Evolutionary conservation across 92 coral and sea anemone genomes (phyloP).

Genomic region (Phenganax subtilis): DNA sequence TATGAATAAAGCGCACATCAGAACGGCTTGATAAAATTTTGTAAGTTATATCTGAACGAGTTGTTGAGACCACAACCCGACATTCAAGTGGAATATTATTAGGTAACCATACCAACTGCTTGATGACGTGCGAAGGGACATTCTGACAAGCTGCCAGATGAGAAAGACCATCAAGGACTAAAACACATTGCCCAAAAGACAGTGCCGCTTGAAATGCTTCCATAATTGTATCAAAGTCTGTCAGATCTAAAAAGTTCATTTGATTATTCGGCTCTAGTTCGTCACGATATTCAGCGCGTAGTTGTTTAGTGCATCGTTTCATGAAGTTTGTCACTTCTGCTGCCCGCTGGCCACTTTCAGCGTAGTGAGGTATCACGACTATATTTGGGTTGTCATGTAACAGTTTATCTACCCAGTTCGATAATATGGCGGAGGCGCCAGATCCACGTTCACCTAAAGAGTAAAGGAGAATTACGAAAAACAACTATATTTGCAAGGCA

Average conservation of each 20-base stretch:
- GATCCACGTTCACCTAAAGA: slow-evolving; percentile 81
- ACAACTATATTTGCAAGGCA: background rate
- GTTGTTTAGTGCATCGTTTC: slow-evolving; percentile 91
- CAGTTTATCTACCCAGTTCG: slow-evolving; percentile 79
- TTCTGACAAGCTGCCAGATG: slow-evolving; percentile 72
- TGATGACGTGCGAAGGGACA: slow-evolving; percentile 63
- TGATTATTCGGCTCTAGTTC: slow-evolving; percentile 50
- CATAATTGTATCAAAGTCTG: slow-evolving; percentile 62
- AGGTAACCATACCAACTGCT: slow-evolving; percentile 90
- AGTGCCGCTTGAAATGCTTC: slow-evolving; percentile 86
- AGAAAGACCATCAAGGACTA: slow-evolving; percentile 76
- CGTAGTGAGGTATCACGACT: slow-evolving; percentile 75
- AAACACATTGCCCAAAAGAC: slow-evolving; percentile 73
- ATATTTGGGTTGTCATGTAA: slow-evolving; percentile 59
- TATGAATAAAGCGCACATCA: slow-evolving; percentile 68
- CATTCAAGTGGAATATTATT: slow-evolving; percentile 61
- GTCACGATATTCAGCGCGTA: slow-evolving; percentile 70
- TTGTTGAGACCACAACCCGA: slow-evolving; percentile 77
- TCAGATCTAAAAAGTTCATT: slow-evolving; percentile 55
- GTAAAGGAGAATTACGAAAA: background rate
- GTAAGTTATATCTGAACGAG: slow-evolving; percentile 74
- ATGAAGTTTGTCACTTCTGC: slow-evolving; percentile 74
- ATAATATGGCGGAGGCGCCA: slow-evolving; percentile 74
- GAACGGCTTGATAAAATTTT: slow-evolving; percentile 58
- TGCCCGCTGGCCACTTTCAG: slow-evolving; percentile 72